Evolutionary conservation across 2,113 vertebrate genomes (phyloP).

Genomic region (Rhabdornis inornatus): DNA sequence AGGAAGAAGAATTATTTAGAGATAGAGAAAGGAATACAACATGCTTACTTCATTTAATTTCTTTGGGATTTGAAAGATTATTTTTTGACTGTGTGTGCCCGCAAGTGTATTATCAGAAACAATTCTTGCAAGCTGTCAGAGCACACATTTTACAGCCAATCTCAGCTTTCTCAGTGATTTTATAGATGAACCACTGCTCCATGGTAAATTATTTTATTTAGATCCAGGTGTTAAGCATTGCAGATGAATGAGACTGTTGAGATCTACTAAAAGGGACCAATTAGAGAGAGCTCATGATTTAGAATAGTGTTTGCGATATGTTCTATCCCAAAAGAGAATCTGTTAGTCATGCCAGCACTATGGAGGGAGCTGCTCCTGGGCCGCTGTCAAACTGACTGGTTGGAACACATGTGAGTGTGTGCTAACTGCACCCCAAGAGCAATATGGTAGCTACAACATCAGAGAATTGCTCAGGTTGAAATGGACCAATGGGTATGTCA

Average conservation of each 20-base stretch:
- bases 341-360: background rate
- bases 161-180: background rate
- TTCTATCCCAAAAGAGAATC: background rate
- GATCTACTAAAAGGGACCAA: background rate
- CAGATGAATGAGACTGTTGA: background rate
- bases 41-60: background rate
- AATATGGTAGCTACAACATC: background rate
- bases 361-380: background rate
- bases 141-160: background rate
- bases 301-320: rapidly evolving
- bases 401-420: background rate
- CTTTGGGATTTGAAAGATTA: background rate
- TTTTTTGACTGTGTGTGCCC: background rate
- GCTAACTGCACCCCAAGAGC: background rate
- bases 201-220: background rate
- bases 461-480: background rate
- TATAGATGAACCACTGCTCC: background rate
- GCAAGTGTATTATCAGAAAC: background rate
- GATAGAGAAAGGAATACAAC: background rate
- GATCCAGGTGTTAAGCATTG: background rate
- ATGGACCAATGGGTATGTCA: rapidly evolving
- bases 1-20: background rate
- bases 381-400: rapidly evolving
- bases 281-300: background rate
- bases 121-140: background rate